Conservation (phyloP, 2,797 vertebrate genomes). For the Eulemur rubriventer region DNA sequence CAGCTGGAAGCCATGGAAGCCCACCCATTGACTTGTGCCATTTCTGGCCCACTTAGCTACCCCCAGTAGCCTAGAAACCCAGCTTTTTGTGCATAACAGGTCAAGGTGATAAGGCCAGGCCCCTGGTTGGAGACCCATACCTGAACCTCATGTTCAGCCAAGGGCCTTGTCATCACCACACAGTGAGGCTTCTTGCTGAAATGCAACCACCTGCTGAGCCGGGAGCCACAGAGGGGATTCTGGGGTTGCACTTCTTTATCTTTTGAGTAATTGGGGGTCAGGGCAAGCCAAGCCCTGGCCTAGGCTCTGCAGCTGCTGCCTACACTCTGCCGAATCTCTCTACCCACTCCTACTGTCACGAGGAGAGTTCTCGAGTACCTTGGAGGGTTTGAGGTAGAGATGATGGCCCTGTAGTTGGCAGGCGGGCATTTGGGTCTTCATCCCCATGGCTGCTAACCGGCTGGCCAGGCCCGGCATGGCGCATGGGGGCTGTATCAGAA, state of each 20-base stretch:
- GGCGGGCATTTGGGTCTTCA: background rate
- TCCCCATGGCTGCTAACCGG: background rate
- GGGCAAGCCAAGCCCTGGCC: background rate
- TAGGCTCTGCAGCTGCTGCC: background rate
- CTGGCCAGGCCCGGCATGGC: background rate
- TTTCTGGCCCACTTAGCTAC: background rate
- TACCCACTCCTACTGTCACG: background rate
- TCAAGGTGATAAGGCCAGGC: background rate
- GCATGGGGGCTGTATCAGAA: background rate
- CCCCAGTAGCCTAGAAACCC: background rate
- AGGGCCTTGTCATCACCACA: background rate
- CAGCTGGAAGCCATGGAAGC: background rate
- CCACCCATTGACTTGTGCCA: background rate
- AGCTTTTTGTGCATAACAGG: background rate
- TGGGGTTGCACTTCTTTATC: background rate
- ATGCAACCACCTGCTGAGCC: background rate
- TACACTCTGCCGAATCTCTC: background rate
- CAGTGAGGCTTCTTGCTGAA: background rate
- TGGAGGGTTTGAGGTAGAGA: background rate
- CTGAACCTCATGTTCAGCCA: background rate
- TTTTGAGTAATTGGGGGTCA: background rate
- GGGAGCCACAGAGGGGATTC: background rate
- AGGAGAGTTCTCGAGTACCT: background rate
- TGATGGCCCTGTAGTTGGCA: background rate
- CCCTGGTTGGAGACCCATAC: background rate